Evolutionary conservation across 1,140 invertebrate species (phyloP).

Genomic region (Protaetia brevitarsis): DNA sequence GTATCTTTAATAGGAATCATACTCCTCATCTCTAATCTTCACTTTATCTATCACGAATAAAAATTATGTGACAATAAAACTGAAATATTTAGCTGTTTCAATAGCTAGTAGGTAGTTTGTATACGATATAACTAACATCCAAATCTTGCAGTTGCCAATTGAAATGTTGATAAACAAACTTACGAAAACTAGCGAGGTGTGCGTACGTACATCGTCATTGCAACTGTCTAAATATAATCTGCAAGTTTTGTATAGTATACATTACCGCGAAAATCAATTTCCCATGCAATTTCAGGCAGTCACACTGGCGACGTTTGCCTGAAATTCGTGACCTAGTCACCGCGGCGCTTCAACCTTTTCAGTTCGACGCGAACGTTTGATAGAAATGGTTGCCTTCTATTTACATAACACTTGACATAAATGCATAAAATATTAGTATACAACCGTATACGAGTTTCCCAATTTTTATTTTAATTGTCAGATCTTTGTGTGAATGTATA

Average conservation of each 20-base stretch:
- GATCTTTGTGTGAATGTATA: no score
- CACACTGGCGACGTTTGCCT: conserved; percentile 26
- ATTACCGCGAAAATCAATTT: conserved; percentile 13
- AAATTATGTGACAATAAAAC: no score
- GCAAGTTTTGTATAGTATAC: neutral
- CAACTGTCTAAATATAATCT: neutral
- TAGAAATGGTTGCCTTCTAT: neutral
- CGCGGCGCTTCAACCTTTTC: conserved; percentile 31
- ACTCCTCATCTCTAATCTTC: no score
- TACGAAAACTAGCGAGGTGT: no score
- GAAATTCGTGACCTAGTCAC: conserved; percentile 38
- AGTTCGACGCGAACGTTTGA: conserved; percentile 24
- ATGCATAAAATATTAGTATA: neutral
- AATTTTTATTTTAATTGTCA: no score
- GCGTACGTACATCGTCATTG: neutral
- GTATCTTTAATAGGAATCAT: no score
- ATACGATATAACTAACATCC: no score
- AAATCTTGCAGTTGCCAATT: neutral
- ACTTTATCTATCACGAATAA: no score
- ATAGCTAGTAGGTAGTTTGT: no score
- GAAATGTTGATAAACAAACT: neutral
- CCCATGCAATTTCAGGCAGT: conserved; percentile 21
- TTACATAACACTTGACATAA: neutral
- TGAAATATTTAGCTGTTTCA: no score
- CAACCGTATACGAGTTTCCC: neutral